Base-by-base conservation (phyloP, 2,888 invertebrate species). In the Peribatodes rhomboidaria region DNA sequence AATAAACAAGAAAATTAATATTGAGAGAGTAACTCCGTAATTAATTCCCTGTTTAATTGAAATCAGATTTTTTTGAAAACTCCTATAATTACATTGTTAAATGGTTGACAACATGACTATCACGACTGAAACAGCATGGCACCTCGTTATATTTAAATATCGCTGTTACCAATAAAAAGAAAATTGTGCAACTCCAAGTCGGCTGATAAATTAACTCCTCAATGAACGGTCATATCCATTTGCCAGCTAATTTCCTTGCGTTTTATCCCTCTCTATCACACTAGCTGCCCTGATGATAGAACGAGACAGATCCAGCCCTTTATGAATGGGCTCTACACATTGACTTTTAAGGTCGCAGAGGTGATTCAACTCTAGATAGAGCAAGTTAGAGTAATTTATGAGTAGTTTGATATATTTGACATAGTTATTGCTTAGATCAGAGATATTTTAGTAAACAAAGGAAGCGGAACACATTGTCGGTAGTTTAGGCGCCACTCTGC, bases 281-380 rank as follows among this genome's bases (percentile, higher is more conserved):
- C 9, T 7, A 37, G 9, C 20, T 20, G 7, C 2, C 27, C 42
- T 18, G 22, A 8, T 11, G 76, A 47, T 22, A 61, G 79, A 84
- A 35, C 65, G 79, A 77, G 85, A 83, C 35, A 64, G 71, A 50
- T 33, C 39, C 49, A 53, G n/a, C 22, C 67, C 73, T 76, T 72
- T 77, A 87, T 90, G 90, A 89, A 90, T 88, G 87, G 74, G 75
- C 79, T 81, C 81, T 84, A 83, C 79, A 82, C 78, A 79, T 81
- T 87, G 88, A 85, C 88, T 81, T 71, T 76, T 78, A 80, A 86
- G 91, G 91, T 91, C 90, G 91, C 84, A 78, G 81, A 85, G 86
- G 84, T 87, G 86, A 83, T 86, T 87, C 85, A 88, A 86, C 87
- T 80, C 78, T 49, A 71, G 79, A 78, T 82, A 78, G 67, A 67